These are phyloP conservation scores for Podarcis raffonei DNA, from an alignment of 2,113 vertebrate genomes.

Conservation along the genomic window DNA sequence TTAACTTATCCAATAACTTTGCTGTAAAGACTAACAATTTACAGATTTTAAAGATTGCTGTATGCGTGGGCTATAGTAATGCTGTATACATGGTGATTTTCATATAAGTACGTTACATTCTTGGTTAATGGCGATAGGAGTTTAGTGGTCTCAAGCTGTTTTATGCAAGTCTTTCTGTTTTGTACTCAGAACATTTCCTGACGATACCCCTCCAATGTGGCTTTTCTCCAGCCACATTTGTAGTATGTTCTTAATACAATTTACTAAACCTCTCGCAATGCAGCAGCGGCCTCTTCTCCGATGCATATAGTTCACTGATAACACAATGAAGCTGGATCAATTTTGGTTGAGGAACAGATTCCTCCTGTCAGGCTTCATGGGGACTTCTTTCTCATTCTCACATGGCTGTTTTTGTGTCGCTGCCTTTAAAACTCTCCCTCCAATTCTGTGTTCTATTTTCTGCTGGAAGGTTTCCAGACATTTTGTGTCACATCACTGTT, in stretches of 20 bases:
- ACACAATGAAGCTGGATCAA: background rate
- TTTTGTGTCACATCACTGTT: slow-evolving; percentile 2
- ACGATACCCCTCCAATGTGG: background rate
- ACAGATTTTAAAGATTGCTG: background rate
- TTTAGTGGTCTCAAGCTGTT: background rate
- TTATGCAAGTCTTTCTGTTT: background rate
- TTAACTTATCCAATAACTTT: background rate
- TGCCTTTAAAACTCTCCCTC: slow-evolving; percentile 23
- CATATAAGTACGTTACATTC: background rate
- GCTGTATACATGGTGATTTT: background rate
- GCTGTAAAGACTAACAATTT: background rate
- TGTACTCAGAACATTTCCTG: background rate
- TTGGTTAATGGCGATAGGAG: background rate
- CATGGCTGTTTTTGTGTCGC: background rate
- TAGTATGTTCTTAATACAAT: background rate
- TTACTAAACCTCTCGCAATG: background rate
- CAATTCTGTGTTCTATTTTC: slow-evolving; percentile 42
- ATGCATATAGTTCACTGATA: background rate
- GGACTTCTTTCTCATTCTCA: slow-evolving; percentile 6
- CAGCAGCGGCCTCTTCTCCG: background rate
- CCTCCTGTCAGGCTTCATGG: slow-evolving; percentile 3
- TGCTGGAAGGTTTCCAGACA: slow-evolving; percentile 36
- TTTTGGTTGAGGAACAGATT: slow-evolving; percentile 4
- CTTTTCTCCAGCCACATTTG: background rate
- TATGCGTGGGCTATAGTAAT: background rate